Evolutionary conservation across 1,140 invertebrate species (phyloP).

Genomic region (Drosophila pandora): DNA sequence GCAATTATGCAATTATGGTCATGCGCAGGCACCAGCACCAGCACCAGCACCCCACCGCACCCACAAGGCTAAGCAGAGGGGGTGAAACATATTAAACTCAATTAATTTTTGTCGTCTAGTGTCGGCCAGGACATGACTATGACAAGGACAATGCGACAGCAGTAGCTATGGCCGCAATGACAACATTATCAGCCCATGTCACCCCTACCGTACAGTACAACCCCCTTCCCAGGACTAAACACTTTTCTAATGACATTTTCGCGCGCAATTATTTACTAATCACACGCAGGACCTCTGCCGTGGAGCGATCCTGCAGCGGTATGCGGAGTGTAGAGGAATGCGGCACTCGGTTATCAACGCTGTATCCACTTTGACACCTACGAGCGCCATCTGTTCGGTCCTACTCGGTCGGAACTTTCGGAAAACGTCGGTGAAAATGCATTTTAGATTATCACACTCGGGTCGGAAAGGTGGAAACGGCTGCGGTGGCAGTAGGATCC

Average conservation of each 20-base stretch:
- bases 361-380: constrained; percentile 60
- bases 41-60: constrained; percentile 2
- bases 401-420: constrained; percentile 8
- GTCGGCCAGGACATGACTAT: constrained; percentile 39
- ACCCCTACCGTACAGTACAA: constrained; percentile 17
- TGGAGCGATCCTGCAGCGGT: constrained; percentile 14
- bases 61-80: constrained; percentile 9
- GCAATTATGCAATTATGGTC: constrained; percentile 77
- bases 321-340: constrained; percentile 50
- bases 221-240: constrained; percentile 47
- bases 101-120: constrained; percentile 50
- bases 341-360: constrained; percentile 66
- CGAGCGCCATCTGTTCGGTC: constrained; percentile 52
- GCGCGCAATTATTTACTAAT: constrained; percentile 74
- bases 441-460: constrained; percentile 75
- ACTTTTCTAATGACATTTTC: constrained; percentile 75
- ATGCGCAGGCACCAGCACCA: constrained; percentile 46
- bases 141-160: constrained; percentile 19
- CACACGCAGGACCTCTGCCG: constrained; percentile 55
- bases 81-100: constrained; percentile 57
- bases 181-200: constrained; percentile 62
- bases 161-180: constrained; percentile 32
- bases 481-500: constrained; percentile 21
- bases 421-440: constrained; percentile 59
- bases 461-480: constrained; percentile 14